Evolutionary conservation across 2,113 vertebrate genomes (phyloP).

Genomic region (Dipodomys ordii): DNA sequence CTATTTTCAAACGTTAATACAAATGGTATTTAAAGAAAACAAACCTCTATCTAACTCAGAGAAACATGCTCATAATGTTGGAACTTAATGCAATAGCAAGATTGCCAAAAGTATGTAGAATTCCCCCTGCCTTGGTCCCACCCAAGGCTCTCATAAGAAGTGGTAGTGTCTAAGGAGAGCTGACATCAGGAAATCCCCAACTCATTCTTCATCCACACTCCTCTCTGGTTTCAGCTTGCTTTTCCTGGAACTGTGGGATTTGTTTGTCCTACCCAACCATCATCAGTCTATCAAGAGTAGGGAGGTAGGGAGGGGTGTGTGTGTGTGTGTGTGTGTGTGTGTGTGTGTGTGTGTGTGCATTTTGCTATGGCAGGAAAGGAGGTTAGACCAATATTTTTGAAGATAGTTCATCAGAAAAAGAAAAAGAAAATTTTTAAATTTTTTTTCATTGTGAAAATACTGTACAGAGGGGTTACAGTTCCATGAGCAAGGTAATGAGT

Average conservation of each 20-base stretch:
- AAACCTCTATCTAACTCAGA: background rate
- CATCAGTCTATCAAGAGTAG: background rate
- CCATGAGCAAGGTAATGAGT: no score
- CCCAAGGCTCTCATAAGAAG: background rate
- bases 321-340: background rate
- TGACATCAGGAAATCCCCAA: background rate
- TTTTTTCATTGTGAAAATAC: no score
- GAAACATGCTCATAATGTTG: background rate
- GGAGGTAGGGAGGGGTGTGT: background rate
- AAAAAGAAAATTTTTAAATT: no score
- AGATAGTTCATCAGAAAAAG: conserved; percentile 51
- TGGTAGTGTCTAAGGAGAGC: background rate
- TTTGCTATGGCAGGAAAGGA: background rate
- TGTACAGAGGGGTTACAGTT: background rate
- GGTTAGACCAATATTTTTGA: conserved; percentile 25
- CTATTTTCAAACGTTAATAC: background rate
- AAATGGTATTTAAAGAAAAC: no score
- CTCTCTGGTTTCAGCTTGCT: background rate
- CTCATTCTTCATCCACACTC: background rate
- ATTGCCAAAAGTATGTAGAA: background rate
- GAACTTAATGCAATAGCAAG: background rate
- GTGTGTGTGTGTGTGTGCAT: no score
- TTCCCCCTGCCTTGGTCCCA: background rate
- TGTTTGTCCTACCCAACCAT: background rate
- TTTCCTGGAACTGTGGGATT: background rate